Evolutionary conservation across 2,888 invertebrate species (phyloP).

Genomic region (Adelphocoris suturalis): DNA sequence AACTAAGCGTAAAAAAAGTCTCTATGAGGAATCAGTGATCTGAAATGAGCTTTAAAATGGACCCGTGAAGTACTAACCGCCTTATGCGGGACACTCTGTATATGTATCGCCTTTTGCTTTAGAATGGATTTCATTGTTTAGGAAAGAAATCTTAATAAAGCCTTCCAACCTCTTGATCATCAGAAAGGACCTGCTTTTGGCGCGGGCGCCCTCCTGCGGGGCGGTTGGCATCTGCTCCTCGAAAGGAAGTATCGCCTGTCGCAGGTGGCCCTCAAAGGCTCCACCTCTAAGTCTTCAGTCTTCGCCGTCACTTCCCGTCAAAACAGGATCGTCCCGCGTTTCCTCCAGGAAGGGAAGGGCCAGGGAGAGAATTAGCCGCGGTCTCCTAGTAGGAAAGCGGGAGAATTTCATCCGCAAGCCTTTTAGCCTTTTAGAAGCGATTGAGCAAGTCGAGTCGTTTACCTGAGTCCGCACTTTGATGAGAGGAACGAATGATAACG

Average conservation of each 20-base stretch:
- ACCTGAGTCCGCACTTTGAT: background rate
- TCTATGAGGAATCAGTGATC: too few relatives aligned
- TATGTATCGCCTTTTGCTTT: too few relatives aligned
- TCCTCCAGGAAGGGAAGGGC: slow-evolving; percentile 13
- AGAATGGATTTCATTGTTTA: background rate
- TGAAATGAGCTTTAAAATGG: too few relatives aligned
- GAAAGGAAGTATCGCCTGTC: slow-evolving; percentile 60
- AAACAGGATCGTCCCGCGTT: slow-evolving; percentile 50
- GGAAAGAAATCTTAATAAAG: background rate
- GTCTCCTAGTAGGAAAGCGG: background rate
- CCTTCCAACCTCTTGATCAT: background rate
- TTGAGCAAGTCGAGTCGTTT: slow-evolving; percentile 10
- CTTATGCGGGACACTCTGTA: too few relatives aligned
- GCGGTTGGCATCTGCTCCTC: slow-evolving; percentile 15
- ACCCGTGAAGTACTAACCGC: too few relatives aligned
- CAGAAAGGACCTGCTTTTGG: background rate
- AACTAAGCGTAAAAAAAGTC: too few relatives aligned
- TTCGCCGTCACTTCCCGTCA: slow-evolving; percentile 44
- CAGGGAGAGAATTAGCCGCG: background rate
- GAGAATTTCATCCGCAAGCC: background rate
- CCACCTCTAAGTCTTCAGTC: background rate
- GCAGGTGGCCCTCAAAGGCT: slow-evolving; percentile 37
- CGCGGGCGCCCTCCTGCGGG: background rate
- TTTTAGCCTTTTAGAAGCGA: background rate
- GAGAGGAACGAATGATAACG: slow-evolving; percentile 8